Base-by-base conservation (phyloP, 92 coral and sea anemone species). In the Porites evermanni region DNA sequence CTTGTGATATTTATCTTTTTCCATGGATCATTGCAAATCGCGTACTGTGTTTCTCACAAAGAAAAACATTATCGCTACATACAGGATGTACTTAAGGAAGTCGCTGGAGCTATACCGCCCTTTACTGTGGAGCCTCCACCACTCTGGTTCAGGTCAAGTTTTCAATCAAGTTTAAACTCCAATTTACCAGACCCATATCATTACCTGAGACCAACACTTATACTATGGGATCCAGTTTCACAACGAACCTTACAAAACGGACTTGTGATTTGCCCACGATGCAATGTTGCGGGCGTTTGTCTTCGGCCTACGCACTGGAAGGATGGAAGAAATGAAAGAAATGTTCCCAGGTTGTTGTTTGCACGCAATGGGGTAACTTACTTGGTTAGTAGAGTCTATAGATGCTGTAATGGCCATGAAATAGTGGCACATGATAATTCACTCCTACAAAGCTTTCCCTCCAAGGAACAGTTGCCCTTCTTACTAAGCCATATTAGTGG, bases 291-390 rank as follows among this genome's bases (percentile, higher is more conserved):
- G 64, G 81, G 60, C 12, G 67, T 75, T 67, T 82, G 29, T 66
- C 84, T 90, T 29, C 47, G 93, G 44, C 79, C 89, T 70, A 78
- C 72, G 50, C 91, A 90, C 72, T 90, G 91, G 93, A 90, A 90
- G 54, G 93, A 90, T 75, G 88, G 91, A 13, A 67, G 90, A 38
- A 86, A 66, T 20, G 79, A 81, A 24, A 79, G 90, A 70, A 79
- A 84, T 75, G 72, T 72, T 24, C 84, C 85, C 13, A 81, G 89
- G 44, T 56, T 79, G 51, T 79, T 77, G 75, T 80, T 69, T 38
- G 74, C 79, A 17, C 53, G 67, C 59, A 76, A 53, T 71, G 93
- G 87, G 18, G 52, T 75, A 38, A 65, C 80, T 14, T 89, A 54
- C 76, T 73, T 90, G 72, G 79, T 90, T 2, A 90, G 93, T 77